A percentile compares a stretch with the other conserved stretches of the same genome.
Conservation (phyloP, 2,113 vertebrate species). For the Caracal caracal region DNA sequence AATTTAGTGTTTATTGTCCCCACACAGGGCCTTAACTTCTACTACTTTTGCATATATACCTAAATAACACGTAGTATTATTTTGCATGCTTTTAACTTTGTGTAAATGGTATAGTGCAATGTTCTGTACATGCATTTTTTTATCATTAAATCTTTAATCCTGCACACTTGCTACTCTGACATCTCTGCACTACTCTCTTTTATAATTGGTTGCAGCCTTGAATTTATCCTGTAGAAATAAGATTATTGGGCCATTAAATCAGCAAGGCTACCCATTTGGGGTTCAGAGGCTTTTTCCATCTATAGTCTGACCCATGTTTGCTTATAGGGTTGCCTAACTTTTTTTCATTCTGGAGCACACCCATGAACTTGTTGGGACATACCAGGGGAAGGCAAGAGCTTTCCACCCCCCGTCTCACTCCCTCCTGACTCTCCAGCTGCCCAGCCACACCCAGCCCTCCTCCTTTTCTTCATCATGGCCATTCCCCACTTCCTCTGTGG, state of each 20-base stretch:
- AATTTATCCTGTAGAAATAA: constrained; percentile 45
- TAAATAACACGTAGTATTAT: background rate
- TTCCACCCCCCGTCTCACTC: background rate
- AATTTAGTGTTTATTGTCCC: constrained; percentile 20
- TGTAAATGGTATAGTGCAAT: background rate
- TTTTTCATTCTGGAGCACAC: constrained; percentile 24
- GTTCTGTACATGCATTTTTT: constrained; percentile 9
- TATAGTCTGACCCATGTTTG: background rate
- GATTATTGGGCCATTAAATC: constrained; percentile 8
- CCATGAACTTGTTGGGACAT: constrained; percentile 25
- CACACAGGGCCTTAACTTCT: constrained; percentile 14
- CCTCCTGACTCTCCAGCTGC: background rate
- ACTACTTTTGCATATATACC: background rate
- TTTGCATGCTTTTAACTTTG: constrained; percentile 40
- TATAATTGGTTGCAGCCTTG: background rate
- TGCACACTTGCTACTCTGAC: background rate
- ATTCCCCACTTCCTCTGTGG: background rate
- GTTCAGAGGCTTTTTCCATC: background rate
- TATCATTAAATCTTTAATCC: constrained; percentile 38
- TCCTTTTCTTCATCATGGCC: background rate
- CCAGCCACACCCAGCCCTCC: background rate
- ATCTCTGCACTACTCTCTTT: constrained; percentile 27
- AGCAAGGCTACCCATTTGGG: background rate
- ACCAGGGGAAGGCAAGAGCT: background rate
- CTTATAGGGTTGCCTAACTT: background rate